Evolutionary conservation across 2,888 invertebrate genomes (phyloP).

Genomic region (Ectobius pallidus): DNA sequence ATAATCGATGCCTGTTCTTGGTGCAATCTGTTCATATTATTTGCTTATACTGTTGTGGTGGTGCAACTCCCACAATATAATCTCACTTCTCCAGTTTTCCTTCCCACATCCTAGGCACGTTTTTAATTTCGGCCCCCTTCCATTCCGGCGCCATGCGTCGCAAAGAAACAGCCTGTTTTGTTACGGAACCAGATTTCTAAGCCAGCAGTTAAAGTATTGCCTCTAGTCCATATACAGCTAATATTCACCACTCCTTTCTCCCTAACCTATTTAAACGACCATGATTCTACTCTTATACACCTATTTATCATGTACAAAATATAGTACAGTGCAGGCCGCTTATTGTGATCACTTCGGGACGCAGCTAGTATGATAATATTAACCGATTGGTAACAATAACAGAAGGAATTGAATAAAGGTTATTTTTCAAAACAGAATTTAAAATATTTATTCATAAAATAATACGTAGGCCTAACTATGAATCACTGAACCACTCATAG

Average conservation of each 20-base stretch:
- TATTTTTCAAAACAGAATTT: too few species aligned
- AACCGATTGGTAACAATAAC: too few species aligned
- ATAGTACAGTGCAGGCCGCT: too few species aligned
- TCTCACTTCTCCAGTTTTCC: constrained; percentile 31
- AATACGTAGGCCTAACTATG: too few species aligned
- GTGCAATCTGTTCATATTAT: background rate
- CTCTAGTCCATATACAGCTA: background rate
- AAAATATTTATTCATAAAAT: too few species aligned
- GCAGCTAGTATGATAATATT: too few species aligned
- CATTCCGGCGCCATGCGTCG: constrained; percentile 31
- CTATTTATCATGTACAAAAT: too few species aligned
- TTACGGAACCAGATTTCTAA: constrained; percentile 9
- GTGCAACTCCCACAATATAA: constrained; percentile 28
- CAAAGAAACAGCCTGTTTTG: constrained; percentile 43
- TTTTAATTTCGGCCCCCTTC: constrained; percentile 43
- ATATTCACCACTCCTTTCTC: background rate
- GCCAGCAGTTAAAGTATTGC: background rate
- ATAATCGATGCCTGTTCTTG: too few species aligned
- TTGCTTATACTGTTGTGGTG: background rate
- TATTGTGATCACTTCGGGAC: too few species aligned
- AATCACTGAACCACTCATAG: too few species aligned
- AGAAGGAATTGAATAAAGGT: too few species aligned
- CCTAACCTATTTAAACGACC: background rate
- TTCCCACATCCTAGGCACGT: constrained; percentile 42
- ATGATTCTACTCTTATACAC: background rate